These are phyloP conservation scores for Eupeodes corollae DNA, from an alignment of 1,140 invertebrate genomes.

Conservation along the genomic window DNA sequence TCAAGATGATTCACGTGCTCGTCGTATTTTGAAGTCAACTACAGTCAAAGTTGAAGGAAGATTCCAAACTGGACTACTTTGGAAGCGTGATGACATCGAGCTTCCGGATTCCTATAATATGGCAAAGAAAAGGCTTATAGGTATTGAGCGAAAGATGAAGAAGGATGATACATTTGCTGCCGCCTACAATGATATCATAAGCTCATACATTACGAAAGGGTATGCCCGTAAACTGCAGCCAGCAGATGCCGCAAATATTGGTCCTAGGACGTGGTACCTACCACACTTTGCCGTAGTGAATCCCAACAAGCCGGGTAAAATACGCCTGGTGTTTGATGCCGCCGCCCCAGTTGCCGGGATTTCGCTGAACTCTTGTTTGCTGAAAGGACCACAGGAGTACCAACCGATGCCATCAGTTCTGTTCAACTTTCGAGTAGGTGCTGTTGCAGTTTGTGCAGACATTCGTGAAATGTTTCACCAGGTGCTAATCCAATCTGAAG, in stretches of 20 bases:
- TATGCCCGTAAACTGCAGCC: neutral
- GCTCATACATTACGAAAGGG: neutral
- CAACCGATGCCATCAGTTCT: slow-evolving; percentile 1
- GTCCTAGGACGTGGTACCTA: slow-evolving; percentile 18
- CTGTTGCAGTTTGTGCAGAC: slow-evolving; percentile 2
- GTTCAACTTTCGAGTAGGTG: slow-evolving; percentile 2
- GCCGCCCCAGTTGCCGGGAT: slow-evolving; percentile 10
- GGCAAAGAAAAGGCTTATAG: neutral
- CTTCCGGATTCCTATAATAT: slow-evolving; percentile 1
- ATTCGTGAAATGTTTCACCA: slow-evolving; percentile 7
- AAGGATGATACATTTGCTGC: neutral
- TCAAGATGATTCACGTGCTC: neutral
- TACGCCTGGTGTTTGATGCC: slow-evolving; percentile 19
- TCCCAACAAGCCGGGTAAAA: slow-evolving; percentile 17
- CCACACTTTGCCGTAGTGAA: slow-evolving; percentile 22
- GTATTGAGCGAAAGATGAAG: slow-evolving; percentile 3
- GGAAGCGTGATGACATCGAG: neutral
- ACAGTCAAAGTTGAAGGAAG: neutral
- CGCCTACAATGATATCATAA: slow-evolving; percentile 2
- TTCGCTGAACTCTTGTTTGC: slow-evolving; percentile 16
- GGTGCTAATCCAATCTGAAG: neutral
- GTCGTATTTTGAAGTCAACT: neutral
- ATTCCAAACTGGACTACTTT: neutral
- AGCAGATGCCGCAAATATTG: neutral
- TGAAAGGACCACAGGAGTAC: slow-evolving; percentile 18